These are phyloP conservation scores for Serranus cabrilla DNA, from an alignment of 2,797 vertebrate genomes.

Conservation along the genomic window DNA sequence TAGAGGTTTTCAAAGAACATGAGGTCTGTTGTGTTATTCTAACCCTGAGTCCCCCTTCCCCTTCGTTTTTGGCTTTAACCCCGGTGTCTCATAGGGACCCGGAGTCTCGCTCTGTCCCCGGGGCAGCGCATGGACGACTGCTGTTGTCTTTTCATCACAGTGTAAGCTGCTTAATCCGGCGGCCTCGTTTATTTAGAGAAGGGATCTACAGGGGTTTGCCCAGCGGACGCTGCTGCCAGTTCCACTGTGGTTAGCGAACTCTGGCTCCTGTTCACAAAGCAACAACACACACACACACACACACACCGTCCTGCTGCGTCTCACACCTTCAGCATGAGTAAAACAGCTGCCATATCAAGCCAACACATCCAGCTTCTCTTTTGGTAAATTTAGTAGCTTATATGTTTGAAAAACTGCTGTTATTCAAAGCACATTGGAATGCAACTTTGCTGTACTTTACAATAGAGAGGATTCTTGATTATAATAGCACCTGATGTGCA, in stretches of 20 bases:
- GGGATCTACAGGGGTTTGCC: slow-evolving; percentile 73
- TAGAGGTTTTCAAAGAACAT: slow-evolving; percentile 68
- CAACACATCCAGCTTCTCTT: slow-evolving; percentile 11
- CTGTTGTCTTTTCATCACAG: slow-evolving; percentile 87
- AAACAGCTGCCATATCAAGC: slow-evolving; percentile 37
- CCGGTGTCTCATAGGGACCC: slow-evolving; percentile 39
- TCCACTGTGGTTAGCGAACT: slow-evolving; percentile 52
- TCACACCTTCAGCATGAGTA: slow-evolving; percentile 35
- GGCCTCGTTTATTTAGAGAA: slow-evolving; percentile 79
- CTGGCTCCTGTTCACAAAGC: slow-evolving; percentile 51
- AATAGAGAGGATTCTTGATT: slow-evolving; percentile 17
- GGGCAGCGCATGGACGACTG: slow-evolving; percentile 57
- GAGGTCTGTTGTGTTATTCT: slow-evolving; percentile 71
- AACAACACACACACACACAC: slow-evolving; percentile 15
- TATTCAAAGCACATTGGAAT: too few species aligned
- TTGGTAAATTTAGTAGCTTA: too few species aligned
- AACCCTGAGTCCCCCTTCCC: slow-evolving; percentile 58
- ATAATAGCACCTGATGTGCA: slow-evolving; percentile 38
- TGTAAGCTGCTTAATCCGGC: slow-evolving; percentile 77
- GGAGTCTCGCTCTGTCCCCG: slow-evolving; percentile 51
- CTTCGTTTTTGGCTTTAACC: slow-evolving; percentile 38
- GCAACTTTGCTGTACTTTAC: neutral
- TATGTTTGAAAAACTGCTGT: too few species aligned
- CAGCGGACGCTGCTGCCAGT: slow-evolving; percentile 60
- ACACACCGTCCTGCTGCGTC: slow-evolving; percentile 24